A percentile compares a stretch with the other conserved stretches of the same genome.
phyloP scores from a whole-genome alignment of 2,113 vertebrate species.

The Hydropotes inermis region DNA sequence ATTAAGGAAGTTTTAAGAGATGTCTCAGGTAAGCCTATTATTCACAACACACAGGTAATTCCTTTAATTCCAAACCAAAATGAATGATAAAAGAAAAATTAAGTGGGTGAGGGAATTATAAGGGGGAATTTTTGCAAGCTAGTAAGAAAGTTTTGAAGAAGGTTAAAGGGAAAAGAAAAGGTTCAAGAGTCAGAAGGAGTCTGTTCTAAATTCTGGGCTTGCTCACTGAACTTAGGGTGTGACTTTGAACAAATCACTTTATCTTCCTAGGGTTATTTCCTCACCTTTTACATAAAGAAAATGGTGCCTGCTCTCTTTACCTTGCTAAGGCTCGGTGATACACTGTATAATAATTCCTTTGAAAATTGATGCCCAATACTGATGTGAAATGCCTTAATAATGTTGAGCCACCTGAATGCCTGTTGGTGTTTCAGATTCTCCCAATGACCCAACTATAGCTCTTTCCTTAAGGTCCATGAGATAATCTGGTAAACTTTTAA shows the following conservation, averaged over 20 bases:
- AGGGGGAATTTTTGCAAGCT: neutral
- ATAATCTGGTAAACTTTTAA: neutral
- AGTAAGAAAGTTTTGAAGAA: neutral
- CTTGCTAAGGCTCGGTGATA: neutral
- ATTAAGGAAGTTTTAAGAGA: slow-evolving; percentile 15
- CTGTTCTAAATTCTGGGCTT: neutral
- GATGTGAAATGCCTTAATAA: neutral
- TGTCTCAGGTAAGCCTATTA: neutral
- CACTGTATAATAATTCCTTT: neutral
- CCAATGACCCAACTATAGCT: neutral
- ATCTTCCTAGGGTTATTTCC: neutral
- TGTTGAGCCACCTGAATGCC: neutral
- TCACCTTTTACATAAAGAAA: neutral
- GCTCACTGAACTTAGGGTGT: neutral
- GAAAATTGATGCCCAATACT: neutral
- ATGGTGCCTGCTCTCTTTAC: neutral
- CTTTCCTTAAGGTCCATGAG: neutral
- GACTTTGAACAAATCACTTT: neutral
- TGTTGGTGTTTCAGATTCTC: neutral
- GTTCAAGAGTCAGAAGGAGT: neutral
- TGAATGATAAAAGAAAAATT: slow-evolving; percentile 21
- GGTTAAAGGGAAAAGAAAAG: neutral
- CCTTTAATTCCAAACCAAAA: neutral
- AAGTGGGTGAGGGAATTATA: neutral
- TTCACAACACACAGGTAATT: slow-evolving; percentile 8